These are phyloP conservation scores for Chouioia cunea DNA, from an alignment of 2,888 invertebrate species.

Conservation along the genomic window DNA sequence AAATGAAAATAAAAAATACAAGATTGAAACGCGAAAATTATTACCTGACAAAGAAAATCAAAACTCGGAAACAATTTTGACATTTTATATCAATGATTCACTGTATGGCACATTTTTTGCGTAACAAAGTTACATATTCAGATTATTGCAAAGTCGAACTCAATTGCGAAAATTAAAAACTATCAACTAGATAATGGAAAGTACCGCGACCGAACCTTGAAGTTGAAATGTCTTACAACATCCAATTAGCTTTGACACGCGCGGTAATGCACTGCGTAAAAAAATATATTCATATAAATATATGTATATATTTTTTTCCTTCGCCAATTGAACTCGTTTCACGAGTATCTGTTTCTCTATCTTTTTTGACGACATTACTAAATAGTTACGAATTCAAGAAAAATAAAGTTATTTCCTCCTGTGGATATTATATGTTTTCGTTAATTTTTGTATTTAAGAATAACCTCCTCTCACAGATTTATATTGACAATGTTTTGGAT, in stretches of 20 bases:
- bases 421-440: too few species aligned
- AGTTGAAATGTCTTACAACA: conserved; percentile 30
- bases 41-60: too few species aligned
- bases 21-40: too few species aligned
- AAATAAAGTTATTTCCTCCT: conserved; percentile 6
- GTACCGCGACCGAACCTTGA: conserved; percentile 24
- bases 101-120: not conserved
- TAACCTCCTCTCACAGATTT: too few species aligned
- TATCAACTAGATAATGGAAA: conserved; percentile 32
- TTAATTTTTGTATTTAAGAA: too few species aligned
- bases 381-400: conserved; percentile 10
- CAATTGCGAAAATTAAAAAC: conserved; percentile 35
- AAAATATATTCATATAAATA: not conserved
- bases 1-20: too few species aligned
- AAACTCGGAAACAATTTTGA: too few species aligned
- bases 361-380: not conserved
- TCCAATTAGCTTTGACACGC: conserved; percentile 24
- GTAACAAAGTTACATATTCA: not conserved
- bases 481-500: too few species aligned
- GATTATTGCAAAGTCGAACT: not conserved
- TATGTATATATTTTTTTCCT: conserved; percentile 16
- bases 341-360: too few species aligned
- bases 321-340: conserved; percentile 25
- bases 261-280: conserved; percentile 28
- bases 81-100: too few species aligned